phyloP scores from a whole-genome alignment of 2,888 invertebrate species.

The Anthophora plumipes region DNA sequence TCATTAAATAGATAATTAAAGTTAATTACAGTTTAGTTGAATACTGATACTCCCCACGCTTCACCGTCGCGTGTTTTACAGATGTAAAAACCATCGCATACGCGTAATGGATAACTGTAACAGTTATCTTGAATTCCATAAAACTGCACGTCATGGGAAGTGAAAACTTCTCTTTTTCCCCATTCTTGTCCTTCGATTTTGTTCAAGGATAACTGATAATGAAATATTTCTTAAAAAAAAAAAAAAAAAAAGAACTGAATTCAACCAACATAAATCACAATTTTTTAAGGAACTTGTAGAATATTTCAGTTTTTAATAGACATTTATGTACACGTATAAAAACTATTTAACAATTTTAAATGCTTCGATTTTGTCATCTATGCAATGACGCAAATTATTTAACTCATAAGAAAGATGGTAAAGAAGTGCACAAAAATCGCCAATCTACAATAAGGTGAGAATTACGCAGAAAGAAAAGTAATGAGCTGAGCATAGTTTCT shows the following conservation, averaged over 20 bases:
- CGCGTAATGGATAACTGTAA: conserved; percentile 62
- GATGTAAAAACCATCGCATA: conserved; percentile 62
- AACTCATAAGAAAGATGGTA: too few species aligned
- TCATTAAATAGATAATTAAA: conserved; percentile 84
- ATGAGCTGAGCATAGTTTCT: too few species aligned
- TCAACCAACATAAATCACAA: not conserved
- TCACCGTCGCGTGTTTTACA: conserved; percentile 66
- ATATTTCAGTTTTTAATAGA: too few species aligned
- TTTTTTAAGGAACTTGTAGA: not conserved
- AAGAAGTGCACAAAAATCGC: too few species aligned
- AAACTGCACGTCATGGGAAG: conserved; percentile 31
- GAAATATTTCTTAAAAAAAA: too few species aligned
- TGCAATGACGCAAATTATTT: too few species aligned
- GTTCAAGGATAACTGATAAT: conserved; percentile 1
- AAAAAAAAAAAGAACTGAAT: not conserved
- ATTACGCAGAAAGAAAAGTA: too few species aligned
- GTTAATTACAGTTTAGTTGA: conserved; percentile 78
- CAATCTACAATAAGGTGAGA: too few species aligned
- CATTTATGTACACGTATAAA: too few species aligned
- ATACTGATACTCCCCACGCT: conserved; percentile 59
- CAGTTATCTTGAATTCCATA: conserved; percentile 56
- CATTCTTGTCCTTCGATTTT: not conserved
- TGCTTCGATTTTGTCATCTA: too few species aligned
- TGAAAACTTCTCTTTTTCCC: conserved; percentile 22
- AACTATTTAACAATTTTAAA: too few species aligned